Conservation (phyloP, 1,140 invertebrate genomes). For the Aphelinus certus region DNA sequence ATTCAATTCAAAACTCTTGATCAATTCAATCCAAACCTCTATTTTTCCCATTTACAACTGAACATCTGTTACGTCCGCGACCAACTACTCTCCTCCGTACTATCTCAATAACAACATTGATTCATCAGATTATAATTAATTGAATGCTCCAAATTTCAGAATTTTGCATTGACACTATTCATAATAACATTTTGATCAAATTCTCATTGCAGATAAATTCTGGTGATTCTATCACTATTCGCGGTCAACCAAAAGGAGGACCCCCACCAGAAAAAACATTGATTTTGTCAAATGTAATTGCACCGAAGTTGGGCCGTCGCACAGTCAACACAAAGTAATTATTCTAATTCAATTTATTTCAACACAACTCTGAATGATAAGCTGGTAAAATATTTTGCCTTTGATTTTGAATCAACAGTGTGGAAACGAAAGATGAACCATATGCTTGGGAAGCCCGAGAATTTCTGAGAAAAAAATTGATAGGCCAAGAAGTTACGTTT, state of each 20-base stretch:
- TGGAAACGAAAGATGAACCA: conserved; percentile 88
- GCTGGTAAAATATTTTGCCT: neutral
- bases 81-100: too few relatives aligned
- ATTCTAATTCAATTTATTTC: neutral
- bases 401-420: conserved; percentile 50
- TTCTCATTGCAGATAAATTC: conserved; percentile 51
- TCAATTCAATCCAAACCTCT: too few relatives aligned
- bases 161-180: too few relatives aligned
- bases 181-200: too few relatives aligned
- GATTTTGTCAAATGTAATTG: conserved; percentile 88
- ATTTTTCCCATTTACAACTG: too few relatives aligned
- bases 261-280: conserved; percentile 93
- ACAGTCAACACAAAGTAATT: conserved; percentile 45
- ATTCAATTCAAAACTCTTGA: too few relatives aligned
- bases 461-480: conserved; percentile 89
- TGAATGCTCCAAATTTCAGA: too few relatives aligned
- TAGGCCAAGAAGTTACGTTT: conserved; percentile 90
- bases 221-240: conserved; percentile 61
- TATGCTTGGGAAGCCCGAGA: conserved; percentile 97
- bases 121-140: too few relatives aligned
- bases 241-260: conserved; percentile 68
- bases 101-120: too few relatives aligned
- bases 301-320: conserved; percentile 88
- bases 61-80: too few relatives aligned
- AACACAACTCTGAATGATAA: too few relatives aligned